phyloP scores from a whole-genome alignment of 2,113 vertebrate species.

The Hemicordylus capensis region DNA sequence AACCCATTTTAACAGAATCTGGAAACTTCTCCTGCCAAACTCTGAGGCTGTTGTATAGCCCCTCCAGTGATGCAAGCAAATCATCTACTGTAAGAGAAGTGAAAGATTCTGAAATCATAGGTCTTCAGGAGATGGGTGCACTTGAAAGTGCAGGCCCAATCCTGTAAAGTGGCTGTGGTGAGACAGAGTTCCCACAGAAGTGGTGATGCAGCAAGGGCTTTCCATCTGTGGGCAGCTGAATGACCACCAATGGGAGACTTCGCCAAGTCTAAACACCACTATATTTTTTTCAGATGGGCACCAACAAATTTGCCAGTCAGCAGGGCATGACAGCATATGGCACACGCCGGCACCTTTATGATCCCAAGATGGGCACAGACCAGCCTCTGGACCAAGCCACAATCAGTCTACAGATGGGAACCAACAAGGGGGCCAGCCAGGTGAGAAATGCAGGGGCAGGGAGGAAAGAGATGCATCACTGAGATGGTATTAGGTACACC shows the following conservation, averaged over 20 bases:
- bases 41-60: too few species aligned
- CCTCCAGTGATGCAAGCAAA: too few species aligned
- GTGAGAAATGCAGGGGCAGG: conserved; percentile 60
- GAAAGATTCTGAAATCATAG: too few species aligned
- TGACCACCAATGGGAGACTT: neutral
- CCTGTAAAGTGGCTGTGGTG: too few species aligned
- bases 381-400: conserved; percentile 90
- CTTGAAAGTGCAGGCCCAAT: too few species aligned
- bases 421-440: conserved; percentile 94
- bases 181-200: too few species aligned
- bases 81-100: too few species aligned
- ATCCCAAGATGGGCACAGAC: conserved; percentile 88
- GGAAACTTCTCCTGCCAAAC: neutral
- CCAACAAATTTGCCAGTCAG: conserved; percentile 95
- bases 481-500: too few species aligned
- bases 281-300: conserved; percentile 85
- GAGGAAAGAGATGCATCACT: neutral
- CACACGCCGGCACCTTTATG: conserved; percentile 91
- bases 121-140: too few species aligned
- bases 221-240: neutral
- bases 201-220: neutral
- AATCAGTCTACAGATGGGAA: conserved; percentile 96
- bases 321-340: conserved; percentile 96
- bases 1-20: too few species aligned
- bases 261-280: neutral